Percentiles rank a stretch among this genome's conserved stretches.
Conservation (phyloP, 2,888 invertebrate species). For the Seladonia tumulorum region DNA sequence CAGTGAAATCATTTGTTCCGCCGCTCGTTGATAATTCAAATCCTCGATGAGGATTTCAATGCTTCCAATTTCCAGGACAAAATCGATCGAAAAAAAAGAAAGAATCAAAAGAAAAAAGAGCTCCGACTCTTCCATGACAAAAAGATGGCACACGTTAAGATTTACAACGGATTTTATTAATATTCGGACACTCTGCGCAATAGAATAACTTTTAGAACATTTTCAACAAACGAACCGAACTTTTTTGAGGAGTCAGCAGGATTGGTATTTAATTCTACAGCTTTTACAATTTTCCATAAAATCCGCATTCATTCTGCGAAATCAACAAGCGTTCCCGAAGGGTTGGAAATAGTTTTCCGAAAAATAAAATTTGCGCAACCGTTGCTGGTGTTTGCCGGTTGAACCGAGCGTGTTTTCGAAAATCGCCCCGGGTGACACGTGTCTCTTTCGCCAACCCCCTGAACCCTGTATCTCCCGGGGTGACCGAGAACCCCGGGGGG, state of each 20-base stretch:
- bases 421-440: constrained; percentile 21
- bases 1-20: neutral
- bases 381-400: neutral
- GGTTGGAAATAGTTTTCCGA: neutral
- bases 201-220: too few relatives aligned
- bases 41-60: neutral
- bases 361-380: neutral
- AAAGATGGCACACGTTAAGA: too few relatives aligned
- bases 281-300: too few relatives aligned
- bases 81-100: neutral
- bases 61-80: neutral
- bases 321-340: too few relatives aligned
- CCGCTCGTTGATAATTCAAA: neutral
- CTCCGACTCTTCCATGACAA: too few relatives aligned
- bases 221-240: too few relatives aligned
- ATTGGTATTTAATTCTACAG: too few relatives aligned
- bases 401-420: constrained; percentile 17
- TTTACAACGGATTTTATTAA: too few relatives aligned
- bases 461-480: neutral
- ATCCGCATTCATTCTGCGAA: too few relatives aligned
- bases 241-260: too few relatives aligned
- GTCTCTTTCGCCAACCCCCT: neutral
- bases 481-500: neutral
- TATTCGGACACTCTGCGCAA: too few relatives aligned
- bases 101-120: neutral